phyloP scores from a whole-genome alignment of 2,113 vertebrate genomes.

The Monopterus albus region DNA sequence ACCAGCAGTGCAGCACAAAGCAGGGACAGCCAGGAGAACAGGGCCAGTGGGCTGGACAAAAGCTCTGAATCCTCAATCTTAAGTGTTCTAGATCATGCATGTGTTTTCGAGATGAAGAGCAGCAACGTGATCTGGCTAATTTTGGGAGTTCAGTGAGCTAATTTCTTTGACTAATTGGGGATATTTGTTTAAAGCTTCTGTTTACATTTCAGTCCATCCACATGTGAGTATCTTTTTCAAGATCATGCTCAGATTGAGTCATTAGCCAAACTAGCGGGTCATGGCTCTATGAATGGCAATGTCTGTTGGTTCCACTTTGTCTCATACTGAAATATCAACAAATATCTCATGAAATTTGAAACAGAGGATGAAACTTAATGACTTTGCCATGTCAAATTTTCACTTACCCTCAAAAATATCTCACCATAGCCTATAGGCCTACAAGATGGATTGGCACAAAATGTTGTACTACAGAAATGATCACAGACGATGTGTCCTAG shows the following conservation, averaged over 20 bases:
- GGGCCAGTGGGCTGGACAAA: slow-evolving; percentile 1
- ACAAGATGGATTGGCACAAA: too few relatives aligned
- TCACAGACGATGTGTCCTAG: too few relatives aligned
- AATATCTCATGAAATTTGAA: too few relatives aligned
- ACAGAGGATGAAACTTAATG: too few relatives aligned
- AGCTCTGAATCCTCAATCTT: not conserved
- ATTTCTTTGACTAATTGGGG: slow-evolving; percentile 8
- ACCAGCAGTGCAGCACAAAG: not conserved
- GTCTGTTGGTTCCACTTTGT: not conserved
- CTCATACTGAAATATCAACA: too few relatives aligned
- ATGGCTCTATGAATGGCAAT: not conserved
- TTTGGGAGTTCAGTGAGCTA: slow-evolving; percentile 1
- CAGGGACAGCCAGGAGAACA: slow-evolving; percentile 15
- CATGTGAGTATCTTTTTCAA: not conserved
- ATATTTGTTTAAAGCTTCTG: slow-evolving; percentile 1
- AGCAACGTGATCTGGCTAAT: slow-evolving; percentile 8
- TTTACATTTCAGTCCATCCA: not conserved
- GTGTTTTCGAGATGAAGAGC: slow-evolving; percentile 7
- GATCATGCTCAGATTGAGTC: not conserved
- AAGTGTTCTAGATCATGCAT: slow-evolving; percentile 6
- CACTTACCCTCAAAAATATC: too few relatives aligned
- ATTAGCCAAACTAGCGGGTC: too few relatives aligned
- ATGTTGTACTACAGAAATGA: too few relatives aligned
- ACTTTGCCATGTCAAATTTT: too few relatives aligned
- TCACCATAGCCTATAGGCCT: too few relatives aligned